Base-by-base conservation (phyloP, 2,113 vertebrate species). In the Xiphorhynchus elegans region DNA sequence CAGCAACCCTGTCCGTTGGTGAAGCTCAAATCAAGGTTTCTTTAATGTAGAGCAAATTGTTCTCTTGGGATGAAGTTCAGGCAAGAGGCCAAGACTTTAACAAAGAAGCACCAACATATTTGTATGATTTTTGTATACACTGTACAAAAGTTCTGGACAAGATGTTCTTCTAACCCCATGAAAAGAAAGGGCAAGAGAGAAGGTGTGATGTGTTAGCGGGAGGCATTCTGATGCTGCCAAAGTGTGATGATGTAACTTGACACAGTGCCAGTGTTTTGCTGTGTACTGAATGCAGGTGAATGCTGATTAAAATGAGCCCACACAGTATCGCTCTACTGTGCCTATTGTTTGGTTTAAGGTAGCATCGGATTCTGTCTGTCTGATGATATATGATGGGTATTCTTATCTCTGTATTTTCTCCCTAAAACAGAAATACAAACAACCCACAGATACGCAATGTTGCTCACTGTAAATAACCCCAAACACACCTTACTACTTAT, bases 281-380 rank as follows among this genome's bases (percentile, higher is more conserved):
- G 56, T 68, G 75, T 84, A 72, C 76, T 52, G 69, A 77, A 50
- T 56, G 64, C 84, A 95, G 95, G 96, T 97, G 93, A 96, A 78
- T 47, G 50, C 52, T 52, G 72, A 63, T 90, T 77, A 35, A 95
- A 88, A 74, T 74, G 55, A 89, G 50, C 75, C 88, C 8, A 1
- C 55, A 42, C 19, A 50, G 7, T 63, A 63, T 67, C 66, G 62
- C 4, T 59, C 59, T 90, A 3, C 46, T 72, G 52, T 52, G 74
- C 84, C 68, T 87, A 86, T 74, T 88, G n/a, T 53, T 93, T 90
- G 86, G 44, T 68, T 88, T 67, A 31, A 90, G 33, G 79, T 39
- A 60, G 35, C 64, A 44, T 91, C 73, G 40, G 73, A 87, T 72
- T 81, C 66, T 75, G 17, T 47, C 35, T 84, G 16, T 42, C 31